Conservation (phyloP, 2,797 vertebrate species). For the Sorex maritimensis region DNA sequence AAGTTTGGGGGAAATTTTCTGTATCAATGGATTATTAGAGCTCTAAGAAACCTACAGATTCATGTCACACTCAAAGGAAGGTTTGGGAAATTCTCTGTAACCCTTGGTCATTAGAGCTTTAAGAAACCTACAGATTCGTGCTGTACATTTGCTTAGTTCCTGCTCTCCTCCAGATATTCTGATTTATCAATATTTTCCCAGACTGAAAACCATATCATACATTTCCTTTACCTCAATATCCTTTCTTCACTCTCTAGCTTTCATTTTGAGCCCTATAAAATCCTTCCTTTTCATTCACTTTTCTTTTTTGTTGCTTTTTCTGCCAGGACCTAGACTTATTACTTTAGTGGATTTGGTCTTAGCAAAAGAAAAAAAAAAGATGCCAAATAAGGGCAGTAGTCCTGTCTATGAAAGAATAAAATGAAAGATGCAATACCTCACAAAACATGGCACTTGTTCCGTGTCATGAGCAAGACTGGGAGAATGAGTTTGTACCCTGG, state of each 20-base stretch:
- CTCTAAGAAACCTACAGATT: too few species aligned
- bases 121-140: background rate
- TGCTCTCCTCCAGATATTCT: background rate
- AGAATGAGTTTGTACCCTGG: background rate
- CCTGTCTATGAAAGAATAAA: background rate
- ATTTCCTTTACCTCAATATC: too few species aligned
- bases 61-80: background rate
- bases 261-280: slow-evolving; percentile 9
- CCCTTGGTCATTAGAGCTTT: background rate
- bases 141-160: background rate
- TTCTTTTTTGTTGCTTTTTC: background rate
- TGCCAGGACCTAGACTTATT: background rate
- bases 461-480: background rate
- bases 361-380: background rate
- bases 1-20: too few species aligned
- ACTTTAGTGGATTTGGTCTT: slow-evolving; percentile 19
- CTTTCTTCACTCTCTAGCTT: background rate
- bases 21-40: too few species aligned
- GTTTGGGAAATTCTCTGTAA: fast-evolving
- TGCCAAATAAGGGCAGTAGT: background rate
- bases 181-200: background rate
- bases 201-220: background rate
- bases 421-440: background rate
- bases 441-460: background rate
- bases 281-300: background rate